Conservation (phyloP, 2,797 vertebrate species). For the Sebastes trivittatus region DNA sequence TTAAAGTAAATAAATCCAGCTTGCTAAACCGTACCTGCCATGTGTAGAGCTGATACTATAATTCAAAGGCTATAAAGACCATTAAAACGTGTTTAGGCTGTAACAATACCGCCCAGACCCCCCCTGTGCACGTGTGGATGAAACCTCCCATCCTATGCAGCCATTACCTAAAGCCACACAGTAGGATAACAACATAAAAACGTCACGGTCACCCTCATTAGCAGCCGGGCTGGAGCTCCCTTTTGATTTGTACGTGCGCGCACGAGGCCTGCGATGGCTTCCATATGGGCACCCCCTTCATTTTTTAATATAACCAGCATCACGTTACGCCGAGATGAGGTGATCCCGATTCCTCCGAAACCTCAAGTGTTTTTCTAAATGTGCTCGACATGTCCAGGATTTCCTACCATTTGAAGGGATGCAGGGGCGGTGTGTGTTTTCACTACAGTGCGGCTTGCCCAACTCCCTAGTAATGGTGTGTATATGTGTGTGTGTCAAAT, state of each 20-base stretch:
- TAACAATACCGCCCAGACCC: conserved; percentile 64
- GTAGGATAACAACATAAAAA: conserved; percentile 81
- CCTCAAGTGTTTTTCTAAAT: conserved; percentile 83
- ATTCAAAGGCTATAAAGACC: conserved; percentile 61
- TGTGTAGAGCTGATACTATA: conserved; percentile 55
- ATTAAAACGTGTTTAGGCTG: conserved; percentile 70
- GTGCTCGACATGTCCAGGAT: conserved; percentile 81
- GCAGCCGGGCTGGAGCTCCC: conserved; percentile 51
- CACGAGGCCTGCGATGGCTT: conserved; percentile 71
- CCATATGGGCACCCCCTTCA: conserved; percentile 77
- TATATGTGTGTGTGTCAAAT: conserved; percentile 40
- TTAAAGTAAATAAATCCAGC: conserved; percentile 69
- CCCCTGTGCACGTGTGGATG: conserved; percentile 53
- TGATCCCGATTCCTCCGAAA: conserved; percentile 80
- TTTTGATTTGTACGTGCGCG: conserved; percentile 68
- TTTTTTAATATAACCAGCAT: conserved; percentile 80
- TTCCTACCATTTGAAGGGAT: conserved; percentile 78
- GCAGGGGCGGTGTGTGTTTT: conserved; percentile 73
- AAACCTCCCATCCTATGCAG: conserved; percentile 59
- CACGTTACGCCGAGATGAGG: conserved; percentile 75
- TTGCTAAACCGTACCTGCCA: conserved; percentile 64
- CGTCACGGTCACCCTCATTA: conserved; percentile 78
- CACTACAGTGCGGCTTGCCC: conserved; percentile 62
- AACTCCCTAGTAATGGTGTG: conserved; percentile 42
- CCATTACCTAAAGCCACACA: conserved; percentile 78